Percentiles rank a stretch among this genome's conserved stretches.
phyloP scores from a whole-genome alignment of 2,888 invertebrate genomes.

The Polymixis lichenea region DNA sequence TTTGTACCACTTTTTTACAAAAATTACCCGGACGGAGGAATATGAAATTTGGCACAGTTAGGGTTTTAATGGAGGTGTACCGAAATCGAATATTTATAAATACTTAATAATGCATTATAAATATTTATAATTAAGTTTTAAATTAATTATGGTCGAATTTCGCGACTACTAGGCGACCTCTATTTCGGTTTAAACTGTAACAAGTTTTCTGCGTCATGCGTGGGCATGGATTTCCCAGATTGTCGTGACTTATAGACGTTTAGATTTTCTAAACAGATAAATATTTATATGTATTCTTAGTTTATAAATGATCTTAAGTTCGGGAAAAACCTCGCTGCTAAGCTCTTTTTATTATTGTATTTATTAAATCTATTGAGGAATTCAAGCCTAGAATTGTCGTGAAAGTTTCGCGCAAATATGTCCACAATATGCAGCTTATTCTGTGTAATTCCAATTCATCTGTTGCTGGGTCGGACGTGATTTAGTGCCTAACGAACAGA shows the following conservation, averaged over 20 bases:
- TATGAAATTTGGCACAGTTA: too few species aligned
- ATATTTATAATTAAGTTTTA: too few species aligned
- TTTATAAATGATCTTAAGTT: not conserved
- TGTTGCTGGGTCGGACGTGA: conserved; percentile 44
- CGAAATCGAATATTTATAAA: too few species aligned
- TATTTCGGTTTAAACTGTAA: conserved; percentile 34
- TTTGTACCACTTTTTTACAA: too few species aligned
- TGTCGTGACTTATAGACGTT: not conserved
- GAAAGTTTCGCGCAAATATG: conserved; percentile 50
- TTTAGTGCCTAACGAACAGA: conserved; percentile 41
- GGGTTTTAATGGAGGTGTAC: too few species aligned
- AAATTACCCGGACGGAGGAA: too few species aligned
- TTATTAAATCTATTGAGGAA: conserved; percentile 3
- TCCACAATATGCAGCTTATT: conserved; percentile 37
- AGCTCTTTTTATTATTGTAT: not conserved
- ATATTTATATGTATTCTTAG: conserved; percentile 1
- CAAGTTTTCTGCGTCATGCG: not conserved
- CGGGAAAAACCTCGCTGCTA: conserved; percentile 15
- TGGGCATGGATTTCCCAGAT: conserved; percentile 29
- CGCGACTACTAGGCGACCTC: too few species aligned
- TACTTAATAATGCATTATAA: too few species aligned
- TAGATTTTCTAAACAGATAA: conserved; percentile 18
- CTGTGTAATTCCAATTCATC: conserved; percentile 44
- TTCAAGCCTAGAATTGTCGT: conserved; percentile 26
- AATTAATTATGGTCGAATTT: too few species aligned